Conservation (phyloP, 2,113 vertebrate species). For the Sciurus niger region DNA sequence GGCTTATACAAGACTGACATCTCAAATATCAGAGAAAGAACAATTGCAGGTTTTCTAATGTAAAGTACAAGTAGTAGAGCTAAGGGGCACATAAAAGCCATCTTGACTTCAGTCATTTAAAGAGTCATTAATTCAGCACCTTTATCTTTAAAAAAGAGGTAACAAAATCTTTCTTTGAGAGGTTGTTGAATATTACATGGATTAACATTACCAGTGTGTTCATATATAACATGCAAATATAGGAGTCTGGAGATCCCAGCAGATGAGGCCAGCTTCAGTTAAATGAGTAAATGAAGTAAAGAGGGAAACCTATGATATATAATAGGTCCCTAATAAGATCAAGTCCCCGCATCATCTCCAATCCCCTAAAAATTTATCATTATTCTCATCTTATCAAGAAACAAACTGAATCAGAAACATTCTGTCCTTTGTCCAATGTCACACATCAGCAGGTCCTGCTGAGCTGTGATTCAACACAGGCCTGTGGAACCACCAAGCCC, state of each 20-base stretch:
- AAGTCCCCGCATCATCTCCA: neutral
- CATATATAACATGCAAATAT: neutral
- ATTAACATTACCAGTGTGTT: neutral
- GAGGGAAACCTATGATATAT: neutral
- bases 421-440: neutral
- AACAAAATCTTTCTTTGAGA: neutral
- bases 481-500: too few relatives aligned
- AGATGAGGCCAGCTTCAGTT: neutral
- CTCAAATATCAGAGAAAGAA: neutral
- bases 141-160: neutral
- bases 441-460: neutral
- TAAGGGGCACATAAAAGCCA: neutral
- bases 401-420: neutral
- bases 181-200: neutral
- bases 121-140: neutral
- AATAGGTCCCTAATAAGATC: neutral
- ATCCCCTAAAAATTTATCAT: neutral
- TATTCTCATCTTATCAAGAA: neutral
- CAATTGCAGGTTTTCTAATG: neutral
- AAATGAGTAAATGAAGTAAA: neutral
- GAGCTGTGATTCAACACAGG: neutral
- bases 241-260: neutral
- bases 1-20: slow-evolving; percentile 23
- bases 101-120: neutral
- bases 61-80: neutral